Evolutionary conservation across 2,797 vertebrate genomes (phyloP).

Genomic region (Neostethus bicornis): DNA sequence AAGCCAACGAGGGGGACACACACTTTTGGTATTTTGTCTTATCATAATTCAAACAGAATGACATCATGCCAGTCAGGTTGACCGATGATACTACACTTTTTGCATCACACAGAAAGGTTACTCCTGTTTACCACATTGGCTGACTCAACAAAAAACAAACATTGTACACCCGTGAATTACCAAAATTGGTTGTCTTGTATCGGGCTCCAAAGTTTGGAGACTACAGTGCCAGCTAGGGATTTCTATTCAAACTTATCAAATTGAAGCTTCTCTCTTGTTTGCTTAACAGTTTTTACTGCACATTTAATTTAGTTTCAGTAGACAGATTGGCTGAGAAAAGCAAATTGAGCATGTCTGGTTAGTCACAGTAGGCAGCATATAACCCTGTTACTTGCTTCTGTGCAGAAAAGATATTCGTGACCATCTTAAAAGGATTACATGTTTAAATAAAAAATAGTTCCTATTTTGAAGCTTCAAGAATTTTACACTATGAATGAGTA

Average conservation of each 20-base stretch:
- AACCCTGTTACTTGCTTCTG: no score
- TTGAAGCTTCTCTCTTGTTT: constrained; percentile 41
- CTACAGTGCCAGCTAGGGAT: constrained; percentile 21
- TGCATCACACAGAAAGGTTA: constrained; percentile 58
- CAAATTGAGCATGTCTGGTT: constrained; percentile 31
- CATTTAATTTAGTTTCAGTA: constrained; percentile 51
- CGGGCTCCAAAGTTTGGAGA: constrained; percentile 55
- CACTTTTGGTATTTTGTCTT: constrained; percentile 17
- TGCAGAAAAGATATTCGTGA: constrained; percentile 19
- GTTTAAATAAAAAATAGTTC: background rate
- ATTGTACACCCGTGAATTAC: constrained; percentile 29
- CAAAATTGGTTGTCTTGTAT: constrained; percentile 36
- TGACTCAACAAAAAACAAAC: constrained; percentile 40
- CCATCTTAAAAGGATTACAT: background rate
- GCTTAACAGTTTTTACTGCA: constrained; percentile 33
- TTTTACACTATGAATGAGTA: no score
- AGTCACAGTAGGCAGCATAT: no score
- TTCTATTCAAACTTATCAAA: constrained; percentile 23
- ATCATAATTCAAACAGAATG: constrained; percentile 49
- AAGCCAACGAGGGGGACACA: constrained; percentile 5
- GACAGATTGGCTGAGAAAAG: constrained; percentile 33
- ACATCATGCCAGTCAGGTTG: constrained; percentile 61
- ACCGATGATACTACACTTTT: constrained; percentile 64
- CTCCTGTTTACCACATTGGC: constrained; percentile 50
- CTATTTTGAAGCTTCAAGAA: background rate